Conservation (phyloP, 92 coral and sea anemone species). For the Paramuricea clavata region DNA sequence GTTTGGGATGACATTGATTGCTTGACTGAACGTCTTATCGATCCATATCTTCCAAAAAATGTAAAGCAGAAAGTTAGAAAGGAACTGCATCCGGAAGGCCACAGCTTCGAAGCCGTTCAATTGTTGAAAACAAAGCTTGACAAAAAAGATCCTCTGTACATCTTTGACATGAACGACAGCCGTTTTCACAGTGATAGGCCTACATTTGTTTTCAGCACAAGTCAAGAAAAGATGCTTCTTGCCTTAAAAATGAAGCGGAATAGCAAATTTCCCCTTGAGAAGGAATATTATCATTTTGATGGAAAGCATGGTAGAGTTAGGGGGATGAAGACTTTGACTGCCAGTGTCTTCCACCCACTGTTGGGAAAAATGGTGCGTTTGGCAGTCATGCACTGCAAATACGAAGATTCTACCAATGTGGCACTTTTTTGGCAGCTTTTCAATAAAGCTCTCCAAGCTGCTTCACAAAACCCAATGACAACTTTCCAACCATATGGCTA, state of each 20-base stretch:
- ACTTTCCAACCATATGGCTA: slow-evolving; percentile 37
- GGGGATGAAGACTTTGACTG: slow-evolving; percentile 17
- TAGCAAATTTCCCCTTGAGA: not conserved
- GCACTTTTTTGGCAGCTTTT: slow-evolving; percentile 31
- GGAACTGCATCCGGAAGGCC: slow-evolving; percentile 53
- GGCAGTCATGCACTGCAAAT: slow-evolving; percentile 31
- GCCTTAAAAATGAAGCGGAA: slow-evolving; percentile 24
- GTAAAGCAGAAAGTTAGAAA: slow-evolving; percentile 51
- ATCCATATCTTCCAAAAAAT: slow-evolving; percentile 33
- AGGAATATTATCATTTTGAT: slow-evolving; percentile 44
- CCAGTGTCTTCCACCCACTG: slow-evolving; percentile 47
- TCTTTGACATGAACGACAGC: slow-evolving; percentile 42
- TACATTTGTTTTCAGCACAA: slow-evolving; percentile 43
- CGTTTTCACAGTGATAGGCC: slow-evolving; percentile 43
- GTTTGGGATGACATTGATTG: slow-evolving; percentile 44
- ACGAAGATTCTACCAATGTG: slow-evolving; percentile 7
- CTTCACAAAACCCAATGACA: slow-evolving; percentile 16
- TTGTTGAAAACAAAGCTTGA: slow-evolving; percentile 40
- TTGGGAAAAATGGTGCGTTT: slow-evolving; percentile 1
- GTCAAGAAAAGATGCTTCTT: slow-evolving; percentile 18
- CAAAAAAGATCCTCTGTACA: slow-evolving; percentile 41
- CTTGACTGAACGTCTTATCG: slow-evolving; percentile 38
- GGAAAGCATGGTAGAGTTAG: slow-evolving; percentile 45
- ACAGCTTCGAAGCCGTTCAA: slow-evolving; percentile 46
- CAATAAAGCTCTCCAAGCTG: slow-evolving; percentile 26